Evolutionary conservation across 2,797 vertebrate species (phyloP).

Genomic region (Neosalanx taihuensis): DNA sequence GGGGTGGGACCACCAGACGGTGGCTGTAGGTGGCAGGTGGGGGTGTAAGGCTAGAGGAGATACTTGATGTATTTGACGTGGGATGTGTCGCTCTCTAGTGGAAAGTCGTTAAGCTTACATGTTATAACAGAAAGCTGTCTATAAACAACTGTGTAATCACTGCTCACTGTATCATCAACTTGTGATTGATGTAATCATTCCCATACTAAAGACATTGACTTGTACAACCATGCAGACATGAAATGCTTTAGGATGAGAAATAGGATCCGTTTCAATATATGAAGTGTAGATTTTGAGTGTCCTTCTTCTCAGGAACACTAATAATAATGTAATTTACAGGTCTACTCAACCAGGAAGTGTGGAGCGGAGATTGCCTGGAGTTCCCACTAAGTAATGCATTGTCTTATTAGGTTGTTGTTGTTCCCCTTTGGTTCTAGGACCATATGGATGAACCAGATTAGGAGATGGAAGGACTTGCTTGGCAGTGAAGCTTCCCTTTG

Average conservation of each 20-base stretch:
- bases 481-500: background rate
- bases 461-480: slow-evolving; percentile 14
- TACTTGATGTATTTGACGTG: too few relatives aligned
- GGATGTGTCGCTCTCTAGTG: too few relatives aligned
- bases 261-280: background rate
- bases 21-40: too few relatives aligned
- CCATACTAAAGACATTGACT: background rate
- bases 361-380: background rate
- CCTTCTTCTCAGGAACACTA: background rate
- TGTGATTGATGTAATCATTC: background rate
- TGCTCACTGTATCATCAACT: too few relatives aligned
- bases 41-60: too few relatives aligned
- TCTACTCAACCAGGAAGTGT: background rate
- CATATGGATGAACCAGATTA: slow-evolving; percentile 16
- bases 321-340: too few relatives aligned
- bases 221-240: too few relatives aligned
- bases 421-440: slow-evolving; percentile 11
- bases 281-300: background rate
- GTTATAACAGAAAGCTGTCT: too few relatives aligned
- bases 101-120: too few relatives aligned
- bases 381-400: slow-evolving; percentile 19
- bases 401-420: slow-evolving; percentile 11
- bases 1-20: too few relatives aligned
- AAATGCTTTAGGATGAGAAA: background rate
- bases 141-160: too few relatives aligned